A percentile compares a stretch with the other conserved stretches of the same genome.
Conservation (phyloP, 2,888 invertebrate species). For the Gymnoscelis rufifasciata region DNA sequence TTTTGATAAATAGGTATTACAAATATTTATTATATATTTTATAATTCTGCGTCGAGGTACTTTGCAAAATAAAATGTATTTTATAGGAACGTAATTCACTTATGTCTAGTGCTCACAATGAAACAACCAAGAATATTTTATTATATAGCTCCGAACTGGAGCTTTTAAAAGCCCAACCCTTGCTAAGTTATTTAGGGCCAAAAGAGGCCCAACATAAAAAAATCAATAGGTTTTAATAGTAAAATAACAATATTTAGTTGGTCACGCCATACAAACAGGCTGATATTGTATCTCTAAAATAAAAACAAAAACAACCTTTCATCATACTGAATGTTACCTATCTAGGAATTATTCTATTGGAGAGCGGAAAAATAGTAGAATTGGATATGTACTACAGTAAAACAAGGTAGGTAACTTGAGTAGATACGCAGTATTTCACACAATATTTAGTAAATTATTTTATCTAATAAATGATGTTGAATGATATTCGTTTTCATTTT, state of each 20-base stretch:
- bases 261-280: neutral
- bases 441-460: too few relatives aligned
- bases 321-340: constrained; percentile 16
- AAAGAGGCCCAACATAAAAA: constrained; percentile 4
- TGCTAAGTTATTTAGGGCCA: constrained; percentile 8
- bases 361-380: too few relatives aligned
- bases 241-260: neutral
- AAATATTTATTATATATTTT: constrained; percentile 3
- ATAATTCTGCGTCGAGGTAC: constrained; percentile 42
- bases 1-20: neutral
- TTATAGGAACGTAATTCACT: constrained; percentile 65
- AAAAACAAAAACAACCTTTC: constrained; percentile 25
- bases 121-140: constrained; percentile 6
- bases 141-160: neutral
- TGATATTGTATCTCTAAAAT: constrained; percentile 23
- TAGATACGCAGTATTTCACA: too few relatives aligned
- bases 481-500: neutral
- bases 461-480: too few relatives aligned
- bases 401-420: too few relatives aligned
- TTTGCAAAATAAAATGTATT: constrained; percentile 44
- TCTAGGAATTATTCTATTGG: constrained; percentile 1
- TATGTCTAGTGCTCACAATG: constrained; percentile 30
- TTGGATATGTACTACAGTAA: too few relatives aligned
- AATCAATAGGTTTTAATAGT: neutral
- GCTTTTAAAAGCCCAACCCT: constrained; percentile 2